Conservation (phyloP, 1,140 invertebrate species). For the Metaphire vulgaris region DNA sequence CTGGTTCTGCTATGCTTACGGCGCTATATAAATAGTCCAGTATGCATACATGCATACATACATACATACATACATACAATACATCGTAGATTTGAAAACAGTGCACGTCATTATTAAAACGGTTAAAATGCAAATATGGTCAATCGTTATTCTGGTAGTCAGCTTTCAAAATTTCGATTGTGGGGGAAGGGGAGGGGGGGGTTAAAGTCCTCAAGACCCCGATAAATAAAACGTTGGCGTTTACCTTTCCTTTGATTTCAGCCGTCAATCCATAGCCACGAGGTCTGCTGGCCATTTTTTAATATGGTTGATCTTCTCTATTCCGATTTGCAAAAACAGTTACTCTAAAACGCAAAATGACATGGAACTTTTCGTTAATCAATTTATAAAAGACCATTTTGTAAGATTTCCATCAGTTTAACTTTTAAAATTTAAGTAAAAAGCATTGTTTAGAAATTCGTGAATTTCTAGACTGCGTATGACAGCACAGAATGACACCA, state of each 20-base stretch:
- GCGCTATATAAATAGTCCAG: too few species aligned
- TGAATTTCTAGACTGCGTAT: not conserved
- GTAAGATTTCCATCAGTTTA: not conserved
- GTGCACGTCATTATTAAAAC: too few species aligned
- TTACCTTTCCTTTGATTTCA: constrained; percentile 38
- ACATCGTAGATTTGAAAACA: too few species aligned
- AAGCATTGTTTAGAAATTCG: not conserved
- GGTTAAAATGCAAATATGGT: too few species aligned
- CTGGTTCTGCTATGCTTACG: too few species aligned
- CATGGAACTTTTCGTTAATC: not conserved
- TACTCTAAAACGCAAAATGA: not conserved
- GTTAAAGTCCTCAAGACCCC: too few species aligned
- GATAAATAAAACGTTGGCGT: too few species aligned
- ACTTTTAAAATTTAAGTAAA: not conserved
- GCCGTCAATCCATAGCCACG: constrained; percentile 36
- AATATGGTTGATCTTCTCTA: not conserved
- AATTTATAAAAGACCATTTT: not conserved
- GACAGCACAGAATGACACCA: not conserved
- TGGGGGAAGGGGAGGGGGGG: too few species aligned
- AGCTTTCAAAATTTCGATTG: too few species aligned
- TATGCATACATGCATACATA: not conserved
- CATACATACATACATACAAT: not conserved
- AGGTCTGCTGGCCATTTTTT: constrained; percentile 38
- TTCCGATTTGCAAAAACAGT: not conserved
- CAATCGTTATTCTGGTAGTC: too few species aligned